Evolutionary conservation across 1,140 invertebrate genomes (phyloP).

Genomic region (Sinonovacula constricta): DNA sequence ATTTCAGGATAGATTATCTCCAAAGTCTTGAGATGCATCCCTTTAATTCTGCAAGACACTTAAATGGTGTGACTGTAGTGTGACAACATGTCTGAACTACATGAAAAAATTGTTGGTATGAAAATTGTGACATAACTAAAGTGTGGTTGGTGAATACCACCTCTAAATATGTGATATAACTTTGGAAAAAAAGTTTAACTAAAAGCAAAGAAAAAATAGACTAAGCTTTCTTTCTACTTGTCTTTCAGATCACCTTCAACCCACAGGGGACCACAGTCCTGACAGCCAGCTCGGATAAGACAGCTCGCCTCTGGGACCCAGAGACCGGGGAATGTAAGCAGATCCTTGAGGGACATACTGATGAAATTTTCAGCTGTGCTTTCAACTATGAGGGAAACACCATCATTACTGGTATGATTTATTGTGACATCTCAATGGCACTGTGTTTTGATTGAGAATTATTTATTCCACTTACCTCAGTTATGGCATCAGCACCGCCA

Average conservation of each 20-base stretch:
- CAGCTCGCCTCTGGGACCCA: constrained; percentile 87
- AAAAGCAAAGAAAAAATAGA: too few species aligned
- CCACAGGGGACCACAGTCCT: constrained; percentile 85
- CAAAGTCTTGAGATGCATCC: too few species aligned
- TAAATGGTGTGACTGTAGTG: too few species aligned
- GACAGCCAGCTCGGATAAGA: constrained; percentile 87
- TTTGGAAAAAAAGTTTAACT: too few species aligned
- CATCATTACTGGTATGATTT: constrained; percentile 83
- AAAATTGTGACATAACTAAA: too few species aligned
- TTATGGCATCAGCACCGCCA: not conserved
- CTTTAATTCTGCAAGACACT: too few species aligned
- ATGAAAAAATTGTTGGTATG: too few species aligned
- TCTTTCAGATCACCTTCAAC: constrained; percentile 86
- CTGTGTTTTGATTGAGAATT: not conserved
- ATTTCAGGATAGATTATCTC: too few species aligned
- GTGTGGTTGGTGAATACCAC: too few species aligned
- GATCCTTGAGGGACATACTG: constrained; percentile 85
- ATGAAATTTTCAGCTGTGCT: constrained; percentile 89
- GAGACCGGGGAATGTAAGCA: constrained; percentile 84
- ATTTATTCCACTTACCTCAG: not conserved
- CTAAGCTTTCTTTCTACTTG: not conserved
- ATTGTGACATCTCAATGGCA: not conserved
- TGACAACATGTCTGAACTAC: too few species aligned
- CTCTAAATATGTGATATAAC: too few species aligned
- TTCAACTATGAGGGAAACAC: constrained; percentile 88